Conservation (phyloP, 1,140 invertebrate genomes). For the Bombus pyrosoma region DNA sequence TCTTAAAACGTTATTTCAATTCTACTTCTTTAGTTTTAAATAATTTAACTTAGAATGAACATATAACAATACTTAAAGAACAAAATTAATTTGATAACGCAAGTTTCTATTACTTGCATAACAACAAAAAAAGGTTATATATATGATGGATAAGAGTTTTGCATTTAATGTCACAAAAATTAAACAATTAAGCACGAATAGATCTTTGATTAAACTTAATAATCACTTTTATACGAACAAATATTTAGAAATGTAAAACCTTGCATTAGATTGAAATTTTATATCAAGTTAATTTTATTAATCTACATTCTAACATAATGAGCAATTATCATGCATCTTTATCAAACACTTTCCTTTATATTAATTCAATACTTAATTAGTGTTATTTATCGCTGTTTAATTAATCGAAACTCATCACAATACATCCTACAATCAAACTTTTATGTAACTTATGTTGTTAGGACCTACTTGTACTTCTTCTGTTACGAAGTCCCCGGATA, state of each 20-base stretch:
- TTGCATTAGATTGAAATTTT: too few relatives aligned
- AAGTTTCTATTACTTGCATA: not conserved
- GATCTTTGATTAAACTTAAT: too few relatives aligned
- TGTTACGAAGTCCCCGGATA: not conserved
- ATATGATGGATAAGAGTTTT: too few relatives aligned
- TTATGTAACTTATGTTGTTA: not conserved
- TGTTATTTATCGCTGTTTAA: not conserved
- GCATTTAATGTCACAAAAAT: too few relatives aligned
- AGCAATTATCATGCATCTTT: too few relatives aligned
- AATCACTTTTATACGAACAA: too few relatives aligned
- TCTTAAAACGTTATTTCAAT: not conserved
- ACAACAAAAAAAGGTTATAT: too few relatives aligned
- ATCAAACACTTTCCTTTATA: not conserved
- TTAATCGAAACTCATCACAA: not conserved
- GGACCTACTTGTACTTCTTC: not conserved
- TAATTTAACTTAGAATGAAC: not conserved
- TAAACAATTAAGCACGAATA: too few relatives aligned
- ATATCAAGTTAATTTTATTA: too few relatives aligned
- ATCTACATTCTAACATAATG: too few relatives aligned
- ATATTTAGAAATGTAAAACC: too few relatives aligned
- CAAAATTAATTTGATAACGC: not conserved
- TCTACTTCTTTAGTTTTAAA: not conserved
- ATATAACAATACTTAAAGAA: not conserved
- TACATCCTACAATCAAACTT: not conserved
- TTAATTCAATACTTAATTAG: not conserved